Conservation (phyloP, 2,113 vertebrate species). For the Argyrosomus japonicus region DNA sequence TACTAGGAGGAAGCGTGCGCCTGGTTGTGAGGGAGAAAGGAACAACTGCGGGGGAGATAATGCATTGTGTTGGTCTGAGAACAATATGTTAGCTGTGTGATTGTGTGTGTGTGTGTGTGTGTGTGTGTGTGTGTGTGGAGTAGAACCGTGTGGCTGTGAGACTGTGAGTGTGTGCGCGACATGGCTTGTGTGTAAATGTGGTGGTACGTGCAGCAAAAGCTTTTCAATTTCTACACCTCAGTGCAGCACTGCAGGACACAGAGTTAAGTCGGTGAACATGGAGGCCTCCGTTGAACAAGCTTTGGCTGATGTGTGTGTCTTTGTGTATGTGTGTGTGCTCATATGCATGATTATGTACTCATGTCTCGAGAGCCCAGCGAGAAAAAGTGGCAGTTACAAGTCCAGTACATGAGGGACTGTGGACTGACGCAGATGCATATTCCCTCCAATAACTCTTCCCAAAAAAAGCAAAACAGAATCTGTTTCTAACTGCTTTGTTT, state of each 20-base stretch:
- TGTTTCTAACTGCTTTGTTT: conserved; percentile 50
- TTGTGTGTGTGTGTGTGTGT: conserved; percentile 52
- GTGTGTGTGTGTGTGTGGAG: conserved; percentile 34
- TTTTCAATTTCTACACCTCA: conserved; percentile 54
- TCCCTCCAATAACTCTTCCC: conserved; percentile 18
- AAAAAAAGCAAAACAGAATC: conserved; percentile 28
- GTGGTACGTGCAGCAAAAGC: conserved; percentile 37
- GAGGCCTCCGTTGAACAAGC: conserved; percentile 24
- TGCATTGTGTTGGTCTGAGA: conserved; percentile 67
- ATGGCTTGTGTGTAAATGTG: conserved; percentile 30
- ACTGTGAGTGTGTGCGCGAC: background rate
- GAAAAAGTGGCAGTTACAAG: conserved; percentile 32
- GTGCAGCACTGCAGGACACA: conserved; percentile 51
- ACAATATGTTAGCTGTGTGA: conserved; percentile 74
- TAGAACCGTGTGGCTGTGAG: conserved; percentile 27
- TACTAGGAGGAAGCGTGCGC: conserved; percentile 55
- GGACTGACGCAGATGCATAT: conserved; percentile 14
- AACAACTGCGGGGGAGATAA: conserved; percentile 76
- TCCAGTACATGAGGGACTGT: conserved; percentile 12
- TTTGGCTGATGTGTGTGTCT: conserved; percentile 1
- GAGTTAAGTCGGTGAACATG: conserved; percentile 41
- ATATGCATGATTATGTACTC: conserved; percentile 4
- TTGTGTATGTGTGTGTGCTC: conserved; percentile 1
- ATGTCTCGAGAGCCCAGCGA: conserved; percentile 5
- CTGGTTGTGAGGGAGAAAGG: conserved; percentile 62